Evolutionary conservation across 2,888 invertebrate species (phyloP).

Genomic region (Himalopsyche anomala): DNA sequence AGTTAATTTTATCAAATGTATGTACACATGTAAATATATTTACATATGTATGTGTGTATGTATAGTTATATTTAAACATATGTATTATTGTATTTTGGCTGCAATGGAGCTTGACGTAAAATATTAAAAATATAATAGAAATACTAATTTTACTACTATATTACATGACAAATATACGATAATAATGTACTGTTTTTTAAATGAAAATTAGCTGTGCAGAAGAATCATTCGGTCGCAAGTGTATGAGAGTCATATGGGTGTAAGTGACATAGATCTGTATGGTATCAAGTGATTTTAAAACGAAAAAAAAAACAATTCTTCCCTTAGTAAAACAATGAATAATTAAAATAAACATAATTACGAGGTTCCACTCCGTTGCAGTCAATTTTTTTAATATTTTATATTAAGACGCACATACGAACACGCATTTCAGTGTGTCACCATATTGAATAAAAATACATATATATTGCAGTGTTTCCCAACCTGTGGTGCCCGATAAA

Average conservation of each 20-base stretch:
- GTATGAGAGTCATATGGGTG: not conserved
- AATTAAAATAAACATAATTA: not conserved
- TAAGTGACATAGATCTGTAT: no score
- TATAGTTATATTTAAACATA: conserved; percentile 5
- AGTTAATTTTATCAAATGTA: conserved; percentile 41
- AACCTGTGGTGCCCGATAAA: conserved; percentile 30
- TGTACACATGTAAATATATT: conserved; percentile 46
- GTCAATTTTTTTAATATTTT: not conserved
- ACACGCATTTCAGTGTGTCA: conserved; percentile 27
- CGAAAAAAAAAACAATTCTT: not conserved
- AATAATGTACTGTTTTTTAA: not conserved
- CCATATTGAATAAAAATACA: conserved; percentile 34
- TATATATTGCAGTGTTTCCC: conserved; percentile 28
- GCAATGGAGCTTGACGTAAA: not conserved
- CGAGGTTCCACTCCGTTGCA: conserved; percentile 3
- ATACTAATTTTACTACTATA: not conserved
- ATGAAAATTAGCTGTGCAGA: not conserved
- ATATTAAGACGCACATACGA: conserved; percentile 45
- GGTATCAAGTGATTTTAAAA: not conserved
- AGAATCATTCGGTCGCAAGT: not conserved
- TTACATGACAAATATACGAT: not conserved
- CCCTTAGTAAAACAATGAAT: not conserved
- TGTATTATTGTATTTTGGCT: conserved; percentile 24
- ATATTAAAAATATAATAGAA: not conserved
- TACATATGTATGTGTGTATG: conserved; percentile 14